These are phyloP conservation scores for Leucophenga maculata DNA, from an alignment of 2,888 invertebrate species.

Conservation along the genomic window DNA sequence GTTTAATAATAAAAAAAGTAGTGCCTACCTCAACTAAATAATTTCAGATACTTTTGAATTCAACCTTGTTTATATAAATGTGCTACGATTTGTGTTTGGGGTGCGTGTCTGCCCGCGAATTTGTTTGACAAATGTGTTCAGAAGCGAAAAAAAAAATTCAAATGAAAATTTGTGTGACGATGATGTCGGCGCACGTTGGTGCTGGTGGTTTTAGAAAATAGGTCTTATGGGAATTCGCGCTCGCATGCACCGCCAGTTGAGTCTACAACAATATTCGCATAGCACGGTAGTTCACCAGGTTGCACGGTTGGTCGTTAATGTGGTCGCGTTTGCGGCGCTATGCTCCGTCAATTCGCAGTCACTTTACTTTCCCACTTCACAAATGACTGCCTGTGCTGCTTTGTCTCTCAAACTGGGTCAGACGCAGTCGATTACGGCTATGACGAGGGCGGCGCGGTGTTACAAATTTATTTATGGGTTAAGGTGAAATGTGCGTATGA, in stretches of 20 bases:
- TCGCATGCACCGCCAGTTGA: neutral
- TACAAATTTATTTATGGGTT: constrained; percentile 22
- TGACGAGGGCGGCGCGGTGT: no score
- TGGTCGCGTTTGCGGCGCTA: neutral
- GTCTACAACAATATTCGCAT: no score
- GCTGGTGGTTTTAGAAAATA: constrained; percentile 6
- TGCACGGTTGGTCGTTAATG: neutral
- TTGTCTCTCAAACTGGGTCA: constrained; percentile 9
- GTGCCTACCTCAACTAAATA: no score
- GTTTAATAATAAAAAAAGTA: no score
- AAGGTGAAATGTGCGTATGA: constrained; percentile 15
- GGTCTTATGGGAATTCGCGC: neutral
- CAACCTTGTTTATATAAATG: no score
- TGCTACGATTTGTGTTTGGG: no score
- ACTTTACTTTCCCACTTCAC: no score
- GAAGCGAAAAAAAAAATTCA: constrained; percentile 7
- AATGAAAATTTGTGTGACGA: constrained; percentile 1
- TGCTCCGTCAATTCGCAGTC: no score
- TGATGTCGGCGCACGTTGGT: neutral
- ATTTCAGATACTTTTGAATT: no score
- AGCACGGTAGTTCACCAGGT: no score
- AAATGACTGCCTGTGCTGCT: neutral
- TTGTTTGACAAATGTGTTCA: constrained; percentile 19
- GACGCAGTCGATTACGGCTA: neutral
- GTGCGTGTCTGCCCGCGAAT: constrained; percentile 8